phyloP scores from a whole-genome alignment of 2,113 vertebrate species.

The Theristicus caerulescens region DNA sequence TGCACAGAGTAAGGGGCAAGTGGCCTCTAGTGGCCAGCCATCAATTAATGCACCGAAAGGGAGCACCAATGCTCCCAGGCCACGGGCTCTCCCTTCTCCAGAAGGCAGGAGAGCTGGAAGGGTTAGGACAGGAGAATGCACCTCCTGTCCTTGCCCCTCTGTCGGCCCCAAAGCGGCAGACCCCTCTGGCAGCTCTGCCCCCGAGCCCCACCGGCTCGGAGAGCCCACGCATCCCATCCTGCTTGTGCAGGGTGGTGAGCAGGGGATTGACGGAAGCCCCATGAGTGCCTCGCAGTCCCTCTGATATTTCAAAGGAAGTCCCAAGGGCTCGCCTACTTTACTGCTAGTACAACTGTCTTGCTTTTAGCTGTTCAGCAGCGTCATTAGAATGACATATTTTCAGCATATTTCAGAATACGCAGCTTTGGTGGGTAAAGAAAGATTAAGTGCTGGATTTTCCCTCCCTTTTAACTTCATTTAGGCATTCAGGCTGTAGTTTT shows the following conservation, averaged over 20 bases:
- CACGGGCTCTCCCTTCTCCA: neutral
- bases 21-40: conserved; percentile 45
- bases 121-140: accelerated
- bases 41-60: neutral
- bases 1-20: neutral
- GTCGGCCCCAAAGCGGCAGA: accelerated
- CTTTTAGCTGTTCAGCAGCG: neutral
- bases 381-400: neutral
- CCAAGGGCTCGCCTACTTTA: neutral
- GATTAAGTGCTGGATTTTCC: neutral
- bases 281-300: neutral
- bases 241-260: neutral
- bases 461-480: neutral
- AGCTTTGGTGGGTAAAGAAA: neutral
- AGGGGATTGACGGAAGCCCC: neutral
- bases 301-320: neutral
- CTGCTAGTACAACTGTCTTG: neutral
- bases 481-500: neutral
- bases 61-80: neutral
- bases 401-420: neutral
- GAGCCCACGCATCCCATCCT: accelerated
- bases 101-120: neutral
- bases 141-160: neutral
- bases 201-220: accelerated
- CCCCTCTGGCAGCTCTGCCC: neutral